Evolutionary conservation across 2,113 vertebrate genomes (phyloP).

Genomic region (Grammomys dolichurus): DNA sequence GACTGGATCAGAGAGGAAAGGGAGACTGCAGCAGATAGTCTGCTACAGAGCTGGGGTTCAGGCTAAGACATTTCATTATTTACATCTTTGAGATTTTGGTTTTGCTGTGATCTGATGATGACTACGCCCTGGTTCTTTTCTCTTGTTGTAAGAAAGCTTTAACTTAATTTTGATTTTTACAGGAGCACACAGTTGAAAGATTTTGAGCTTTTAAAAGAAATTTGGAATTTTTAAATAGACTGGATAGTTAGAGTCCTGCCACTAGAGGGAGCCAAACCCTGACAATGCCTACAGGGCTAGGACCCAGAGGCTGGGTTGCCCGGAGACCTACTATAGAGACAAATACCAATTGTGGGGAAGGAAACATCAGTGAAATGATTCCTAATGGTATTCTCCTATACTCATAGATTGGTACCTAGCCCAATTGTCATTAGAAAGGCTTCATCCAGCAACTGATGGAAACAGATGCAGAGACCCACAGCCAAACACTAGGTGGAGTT

Average conservation of each 20-base stretch:
- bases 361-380: too few species aligned
- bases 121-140: background rate
- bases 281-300: background rate
- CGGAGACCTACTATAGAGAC: background rate
- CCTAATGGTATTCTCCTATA: background rate
- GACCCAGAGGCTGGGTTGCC: too few species aligned
- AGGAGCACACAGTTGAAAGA: background rate
- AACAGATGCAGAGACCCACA: too few species aligned
- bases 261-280: background rate
- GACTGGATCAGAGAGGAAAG: background rate
- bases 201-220: background rate
- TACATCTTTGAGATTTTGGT: background rate
- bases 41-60: background rate
- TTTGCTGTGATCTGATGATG: background rate
- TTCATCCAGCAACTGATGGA: too few species aligned
- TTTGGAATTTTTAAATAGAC: background rate
- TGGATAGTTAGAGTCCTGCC: background rate
- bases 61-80: background rate
- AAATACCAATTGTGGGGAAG: background rate
- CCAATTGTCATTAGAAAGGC: too few species aligned
- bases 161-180: background rate
- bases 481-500: too few species aligned
- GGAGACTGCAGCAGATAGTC: background rate
- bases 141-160: background rate
- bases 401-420: background rate